Conservation (phyloP, 2,113 vertebrate species). For the Forbesichthys papilliferus region DNA sequence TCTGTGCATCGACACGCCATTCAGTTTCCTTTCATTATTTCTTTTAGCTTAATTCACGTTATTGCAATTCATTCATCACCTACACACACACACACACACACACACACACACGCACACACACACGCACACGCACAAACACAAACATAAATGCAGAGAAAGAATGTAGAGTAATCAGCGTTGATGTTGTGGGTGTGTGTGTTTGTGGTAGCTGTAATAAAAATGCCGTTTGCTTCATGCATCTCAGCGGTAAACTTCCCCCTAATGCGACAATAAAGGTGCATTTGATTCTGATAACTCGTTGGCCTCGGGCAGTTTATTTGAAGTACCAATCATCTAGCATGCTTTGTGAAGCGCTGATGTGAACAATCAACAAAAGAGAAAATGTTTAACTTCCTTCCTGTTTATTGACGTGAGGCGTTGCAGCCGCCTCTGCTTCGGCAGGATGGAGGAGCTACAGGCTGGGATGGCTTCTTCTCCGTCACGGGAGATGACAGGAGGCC, state of each 20-base stretch:
- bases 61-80: slow-evolving; percentile 31
- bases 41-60: slow-evolving; percentile 56
- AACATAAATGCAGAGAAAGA: slow-evolving; percentile 5
- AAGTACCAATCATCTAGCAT: slow-evolving; percentile 31
- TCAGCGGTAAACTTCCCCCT: slow-evolving; percentile 33
- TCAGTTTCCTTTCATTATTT: slow-evolving; percentile 31
- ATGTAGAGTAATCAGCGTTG: slow-evolving; percentile 13
- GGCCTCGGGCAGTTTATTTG: slow-evolving; percentile 46
- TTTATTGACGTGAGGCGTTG: slow-evolving; percentile 42
- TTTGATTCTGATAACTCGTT: slow-evolving; percentile 35
- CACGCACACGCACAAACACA: slow-evolving; percentile 3
- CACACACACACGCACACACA: slow-evolving; percentile 21
- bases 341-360: slow-evolving; percentile 26
- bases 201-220: slow-evolving; percentile 25
- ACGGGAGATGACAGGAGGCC: slow-evolving; percentile 58
- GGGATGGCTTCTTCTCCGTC: slow-evolving; percentile 43
- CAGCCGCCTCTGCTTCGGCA: slow-evolving; percentile 44
- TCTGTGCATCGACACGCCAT: slow-evolving; percentile 25
- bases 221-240: slow-evolving; percentile 32
- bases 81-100: slow-evolving; percentile 11
- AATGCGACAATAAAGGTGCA: slow-evolving; percentile 39
- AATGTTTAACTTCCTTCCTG: slow-evolving; percentile 24
- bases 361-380: slow-evolving; percentile 34
- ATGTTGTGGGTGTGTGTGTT: slow-evolving; percentile 15
- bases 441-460: slow-evolving; percentile 58